Evolutionary conservation across 2,888 invertebrate genomes (phyloP).

Genomic region (Gymnocheta viridis): DNA sequence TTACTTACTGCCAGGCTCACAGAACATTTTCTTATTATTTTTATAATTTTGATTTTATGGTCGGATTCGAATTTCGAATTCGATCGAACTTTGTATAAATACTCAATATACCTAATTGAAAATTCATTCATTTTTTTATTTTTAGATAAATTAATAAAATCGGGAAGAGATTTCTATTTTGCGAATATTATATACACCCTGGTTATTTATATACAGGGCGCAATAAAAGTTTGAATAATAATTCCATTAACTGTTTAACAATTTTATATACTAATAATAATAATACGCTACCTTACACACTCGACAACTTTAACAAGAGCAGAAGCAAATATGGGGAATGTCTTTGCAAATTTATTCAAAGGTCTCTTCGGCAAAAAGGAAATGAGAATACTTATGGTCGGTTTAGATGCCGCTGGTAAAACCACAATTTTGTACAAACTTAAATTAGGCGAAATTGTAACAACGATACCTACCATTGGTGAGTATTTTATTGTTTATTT

Average conservation of each 20-base stretch:
- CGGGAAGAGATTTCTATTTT: slow-evolving; percentile 44
- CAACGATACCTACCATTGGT: slow-evolving; percentile 99
- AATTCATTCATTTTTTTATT: neutral
- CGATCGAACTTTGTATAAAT: neutral
- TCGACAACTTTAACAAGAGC: slow-evolving; percentile 61
- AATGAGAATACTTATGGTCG: slow-evolving; percentile 99
- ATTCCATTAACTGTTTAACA: no score
- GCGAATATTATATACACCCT: slow-evolving; percentile 31
- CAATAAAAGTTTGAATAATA: slow-evolving; percentile 63
- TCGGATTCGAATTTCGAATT: no score
- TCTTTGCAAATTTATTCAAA: slow-evolving; percentile 98
- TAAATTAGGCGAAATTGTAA: slow-evolving; percentile 99
- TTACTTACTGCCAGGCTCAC: no score
- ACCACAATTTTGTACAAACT: slow-evolving; percentile 99
- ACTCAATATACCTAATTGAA: neutral
- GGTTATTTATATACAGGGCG: slow-evolving; percentile 59
- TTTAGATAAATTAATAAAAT: slow-evolving; percentile 47
- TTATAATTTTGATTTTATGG: no score
- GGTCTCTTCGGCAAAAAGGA: slow-evolving; percentile 99
- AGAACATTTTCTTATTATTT: no score
- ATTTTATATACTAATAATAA: slow-evolving; percentile 53
- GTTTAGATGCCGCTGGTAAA: slow-evolving; percentile 99
- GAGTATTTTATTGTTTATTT: slow-evolving; percentile 55
- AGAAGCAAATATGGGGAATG: slow-evolving; percentile 93
- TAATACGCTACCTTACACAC: slow-evolving; percentile 14